Evolutionary conservation across 1,140 invertebrate genomes (phyloP).

Genomic region (Hylaeus anthracinus): DNA sequence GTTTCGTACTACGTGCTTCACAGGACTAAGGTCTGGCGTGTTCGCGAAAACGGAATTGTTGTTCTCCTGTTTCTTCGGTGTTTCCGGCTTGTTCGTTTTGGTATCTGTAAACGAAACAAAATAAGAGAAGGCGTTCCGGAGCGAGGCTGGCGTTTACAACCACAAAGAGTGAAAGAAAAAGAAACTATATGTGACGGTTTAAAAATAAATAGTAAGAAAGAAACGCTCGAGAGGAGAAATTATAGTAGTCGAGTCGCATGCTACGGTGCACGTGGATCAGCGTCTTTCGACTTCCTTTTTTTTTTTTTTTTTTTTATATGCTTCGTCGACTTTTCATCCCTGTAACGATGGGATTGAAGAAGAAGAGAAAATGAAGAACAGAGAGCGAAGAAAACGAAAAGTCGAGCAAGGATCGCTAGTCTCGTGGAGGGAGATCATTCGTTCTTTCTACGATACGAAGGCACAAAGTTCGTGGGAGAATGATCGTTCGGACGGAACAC

Average conservation of each 20-base stretch:
- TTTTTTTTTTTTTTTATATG: neutral
- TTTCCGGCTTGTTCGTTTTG: conserved; percentile 58
- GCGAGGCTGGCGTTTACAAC: neutral
- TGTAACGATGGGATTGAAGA: neutral
- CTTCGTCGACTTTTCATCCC: neutral
- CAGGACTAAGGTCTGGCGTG: conserved; percentile 70
- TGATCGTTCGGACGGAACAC: neutral
- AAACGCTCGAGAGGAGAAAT: conserved; percentile 18
- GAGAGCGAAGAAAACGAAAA: neutral
- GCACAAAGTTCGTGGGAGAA: neutral
- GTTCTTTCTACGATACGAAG: neutral
- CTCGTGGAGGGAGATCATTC: neutral
- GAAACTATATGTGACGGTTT: neutral
- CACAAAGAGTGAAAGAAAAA: conserved; percentile 4
- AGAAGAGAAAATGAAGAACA: neutral
- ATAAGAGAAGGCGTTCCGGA: conserved; percentile 25
- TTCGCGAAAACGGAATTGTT: conserved; percentile 74
- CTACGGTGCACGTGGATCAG: conserved; percentile 47
- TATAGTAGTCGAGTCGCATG: conserved; percentile 48
- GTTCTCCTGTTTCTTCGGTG: conserved; percentile 67
- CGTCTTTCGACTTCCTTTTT: neutral
- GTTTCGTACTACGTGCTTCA: conserved; percentile 70
- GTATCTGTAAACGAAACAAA: conserved; percentile 68
- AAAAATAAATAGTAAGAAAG: conserved; percentile 32
- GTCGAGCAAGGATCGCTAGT: neutral